A percentile compares a stretch with the other conserved stretches of the same genome.
phyloP scores from a whole-genome alignment of 2,797 vertebrate species.

The Naso thynnoides region DNA sequence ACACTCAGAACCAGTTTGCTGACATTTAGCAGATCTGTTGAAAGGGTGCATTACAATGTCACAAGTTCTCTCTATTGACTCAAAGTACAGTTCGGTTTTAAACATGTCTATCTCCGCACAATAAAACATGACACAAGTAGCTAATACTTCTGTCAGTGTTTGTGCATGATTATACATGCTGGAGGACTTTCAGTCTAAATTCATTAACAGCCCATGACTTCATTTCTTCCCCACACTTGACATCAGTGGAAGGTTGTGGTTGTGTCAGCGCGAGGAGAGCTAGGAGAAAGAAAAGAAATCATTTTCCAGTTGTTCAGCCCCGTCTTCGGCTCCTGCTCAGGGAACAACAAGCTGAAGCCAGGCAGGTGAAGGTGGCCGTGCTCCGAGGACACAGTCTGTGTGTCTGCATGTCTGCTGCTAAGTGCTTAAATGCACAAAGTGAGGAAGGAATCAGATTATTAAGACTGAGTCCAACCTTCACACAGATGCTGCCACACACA shows the following conservation, averaged over 20 bases:
- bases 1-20: conserved; percentile 87
- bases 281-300: neutral
- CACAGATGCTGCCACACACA: conserved; percentile 43
- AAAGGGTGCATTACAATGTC: conserved; percentile 82
- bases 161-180: conserved; percentile 74
- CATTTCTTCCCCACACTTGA: conserved; percentile 54
- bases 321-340: conserved; percentile 1
- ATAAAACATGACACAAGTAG: conserved; percentile 77
- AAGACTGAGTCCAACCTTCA: conserved; percentile 49
- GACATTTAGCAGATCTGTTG: conserved; percentile 88
- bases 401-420: conserved; percentile 55
- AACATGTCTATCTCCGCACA: conserved; percentile 79
- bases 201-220: conserved; percentile 60
- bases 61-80: conserved; percentile 84
- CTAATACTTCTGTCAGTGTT: conserved; percentile 75
- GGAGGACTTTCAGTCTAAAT: conserved; percentile 72
- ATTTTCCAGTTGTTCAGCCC: conserved; percentile 10
- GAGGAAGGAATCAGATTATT: conserved; percentile 69
- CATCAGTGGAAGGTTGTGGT: conserved; percentile 41
- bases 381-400: conserved; percentile 27
- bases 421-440: conserved; percentile 56
- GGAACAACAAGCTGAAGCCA: conserved; percentile 28
- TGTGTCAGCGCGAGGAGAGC: conserved; percentile 14
- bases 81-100: conserved; percentile 82
- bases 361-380: conserved; percentile 42